These are phyloP conservation scores for Trissolcus brochymenae DNA, from an alignment of 2,888 invertebrate genomes.

Conservation along the genomic window DNA sequence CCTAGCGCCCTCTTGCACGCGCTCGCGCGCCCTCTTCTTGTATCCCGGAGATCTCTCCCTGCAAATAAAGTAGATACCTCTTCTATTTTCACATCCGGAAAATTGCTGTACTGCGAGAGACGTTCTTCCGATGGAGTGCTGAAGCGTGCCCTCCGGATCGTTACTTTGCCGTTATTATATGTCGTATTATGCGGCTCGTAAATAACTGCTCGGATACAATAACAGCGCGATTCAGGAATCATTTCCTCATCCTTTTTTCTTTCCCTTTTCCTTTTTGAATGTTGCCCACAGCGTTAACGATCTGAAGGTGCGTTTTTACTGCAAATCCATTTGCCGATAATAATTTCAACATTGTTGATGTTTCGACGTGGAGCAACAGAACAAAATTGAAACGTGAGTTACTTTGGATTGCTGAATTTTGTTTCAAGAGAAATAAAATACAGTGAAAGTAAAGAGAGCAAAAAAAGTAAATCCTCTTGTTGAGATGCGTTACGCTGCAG, in stretches of 20 bases:
- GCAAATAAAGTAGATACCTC: constrained; percentile 75
- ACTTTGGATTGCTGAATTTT: too few species aligned
- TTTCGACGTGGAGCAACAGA: too few species aligned
- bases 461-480: too few species aligned
- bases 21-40: constrained; percentile 61
- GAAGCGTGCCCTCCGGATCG: constrained; percentile 57
- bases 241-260: constrained; percentile 51
- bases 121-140: constrained; percentile 59
- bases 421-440: too few species aligned
- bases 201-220: constrained; percentile 55
- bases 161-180: constrained; percentile 59
- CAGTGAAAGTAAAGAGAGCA: too few species aligned
- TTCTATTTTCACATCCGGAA: constrained; percentile 74
- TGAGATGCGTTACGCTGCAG: too few species aligned
- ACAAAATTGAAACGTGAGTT: too few species aligned
- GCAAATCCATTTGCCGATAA: constrained; percentile 47
- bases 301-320: constrained; percentile 42
- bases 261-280: constrained; percentile 13
- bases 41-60: constrained; percentile 69
- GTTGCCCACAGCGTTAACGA: constrained; percentile 53
- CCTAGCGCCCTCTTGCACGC: constrained; percentile 66
- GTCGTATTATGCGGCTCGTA: constrained; percentile 58
- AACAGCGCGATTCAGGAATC: constrained; percentile 54
- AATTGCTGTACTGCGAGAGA: constrained; percentile 70
- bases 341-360: constrained; percentile 1